Evolutionary conservation across 2,888 invertebrate species (phyloP).

Genomic region (Stenichneumon culpator): DNA sequence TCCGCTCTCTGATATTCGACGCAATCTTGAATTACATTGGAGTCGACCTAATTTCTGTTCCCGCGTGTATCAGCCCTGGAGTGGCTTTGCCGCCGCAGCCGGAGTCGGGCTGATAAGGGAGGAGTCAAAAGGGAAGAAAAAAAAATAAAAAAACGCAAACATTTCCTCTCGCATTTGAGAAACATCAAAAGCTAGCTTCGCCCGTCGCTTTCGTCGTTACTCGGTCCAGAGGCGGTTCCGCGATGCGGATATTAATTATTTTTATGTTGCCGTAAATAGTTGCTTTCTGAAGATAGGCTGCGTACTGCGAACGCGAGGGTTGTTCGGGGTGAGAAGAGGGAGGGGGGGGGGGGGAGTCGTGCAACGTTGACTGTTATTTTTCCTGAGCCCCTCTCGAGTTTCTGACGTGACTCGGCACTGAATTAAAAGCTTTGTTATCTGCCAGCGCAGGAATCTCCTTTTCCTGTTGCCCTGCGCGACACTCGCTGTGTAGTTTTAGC

Average conservation of each 20-base stretch:
- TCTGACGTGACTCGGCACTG: constrained; percentile 51
- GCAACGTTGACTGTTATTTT: constrained; percentile 39
- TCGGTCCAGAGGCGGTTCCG: background rate
- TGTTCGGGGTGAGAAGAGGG: background rate
- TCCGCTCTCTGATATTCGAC: constrained; percentile 36
- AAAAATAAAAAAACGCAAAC: no score
- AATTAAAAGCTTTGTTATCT: constrained; percentile 64
- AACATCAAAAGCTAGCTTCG: constrained; percentile 34
- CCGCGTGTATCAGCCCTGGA: constrained; percentile 34
- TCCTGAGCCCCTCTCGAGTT: constrained; percentile 44
- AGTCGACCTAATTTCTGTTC: constrained; percentile 52
- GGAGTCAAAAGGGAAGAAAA: background rate
- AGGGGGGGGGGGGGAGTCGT: background rate
- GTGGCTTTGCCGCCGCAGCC: background rate
- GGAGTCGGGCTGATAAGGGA: background rate
- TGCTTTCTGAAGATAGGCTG: background rate
- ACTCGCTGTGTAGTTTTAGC: background rate
- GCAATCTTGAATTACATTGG: constrained; percentile 62
- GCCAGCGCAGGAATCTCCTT: constrained; percentile 46
- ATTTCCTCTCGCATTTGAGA: constrained; percentile 32
- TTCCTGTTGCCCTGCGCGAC: constrained; percentile 20
- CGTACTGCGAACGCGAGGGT: background rate
- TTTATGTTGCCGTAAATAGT: constrained; percentile 3
- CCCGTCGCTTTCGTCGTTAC: background rate
- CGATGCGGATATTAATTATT: constrained; percentile 16